Conservation (phyloP, 2,888 invertebrate genomes). For the Tachina fera region DNA sequence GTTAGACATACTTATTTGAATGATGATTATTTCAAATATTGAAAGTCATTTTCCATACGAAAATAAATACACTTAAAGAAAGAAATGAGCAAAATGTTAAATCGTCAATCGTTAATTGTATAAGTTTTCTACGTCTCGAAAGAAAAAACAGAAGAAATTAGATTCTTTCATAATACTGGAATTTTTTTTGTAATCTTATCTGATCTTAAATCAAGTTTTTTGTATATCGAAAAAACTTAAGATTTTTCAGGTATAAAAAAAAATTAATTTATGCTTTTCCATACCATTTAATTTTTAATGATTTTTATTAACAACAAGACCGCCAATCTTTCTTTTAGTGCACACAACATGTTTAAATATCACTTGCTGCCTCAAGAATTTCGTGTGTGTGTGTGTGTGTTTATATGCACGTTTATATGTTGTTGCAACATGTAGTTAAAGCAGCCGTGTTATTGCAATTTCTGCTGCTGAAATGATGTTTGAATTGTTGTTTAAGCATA, state of each 20-base stretch:
- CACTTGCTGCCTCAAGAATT: background rate
- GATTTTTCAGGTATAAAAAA: too few species aligned
- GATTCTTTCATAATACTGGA: too few species aligned
- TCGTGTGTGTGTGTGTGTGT: background rate
- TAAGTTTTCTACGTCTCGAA: too few species aligned
- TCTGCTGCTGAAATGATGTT: conserved; percentile 52
- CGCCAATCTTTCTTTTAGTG: conserved; percentile 16
- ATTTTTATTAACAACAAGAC: too few species aligned
- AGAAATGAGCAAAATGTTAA: background rate
- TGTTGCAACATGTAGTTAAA: conserved; percentile 46
- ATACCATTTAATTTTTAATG: too few species aligned
- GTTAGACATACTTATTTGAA: conserved; percentile 40
- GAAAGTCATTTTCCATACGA: conserved; percentile 19
- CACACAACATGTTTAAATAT: background rate
- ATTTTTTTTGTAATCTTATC: too few species aligned
- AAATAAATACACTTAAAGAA: conserved; percentile 26
- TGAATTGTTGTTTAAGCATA: conserved; percentile 62
- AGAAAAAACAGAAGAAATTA: too few species aligned
- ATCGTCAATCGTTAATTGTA: background rate
- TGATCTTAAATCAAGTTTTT: too few species aligned
- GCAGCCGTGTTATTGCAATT: conserved; percentile 16
- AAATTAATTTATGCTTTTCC: background rate
- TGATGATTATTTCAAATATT: conserved; percentile 31
- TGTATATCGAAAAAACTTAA: too few species aligned
- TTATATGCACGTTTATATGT: background rate